A percentile compares a stretch with the other conserved stretches of the same genome.
Conservation (phyloP, 2,797 vertebrate species). For the Lacerta agilis region DNA sequence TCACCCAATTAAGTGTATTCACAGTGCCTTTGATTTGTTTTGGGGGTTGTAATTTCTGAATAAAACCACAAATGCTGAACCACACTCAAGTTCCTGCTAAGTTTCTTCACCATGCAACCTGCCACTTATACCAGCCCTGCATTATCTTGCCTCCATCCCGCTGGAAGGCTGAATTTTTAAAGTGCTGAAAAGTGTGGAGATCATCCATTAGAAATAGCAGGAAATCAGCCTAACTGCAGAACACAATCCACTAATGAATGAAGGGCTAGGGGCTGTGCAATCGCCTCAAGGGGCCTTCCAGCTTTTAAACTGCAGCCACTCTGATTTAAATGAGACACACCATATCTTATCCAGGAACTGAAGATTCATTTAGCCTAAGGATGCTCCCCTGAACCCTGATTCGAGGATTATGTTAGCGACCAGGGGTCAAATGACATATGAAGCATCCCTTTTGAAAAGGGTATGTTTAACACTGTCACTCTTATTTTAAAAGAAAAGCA, state of each 20-base stretch:
- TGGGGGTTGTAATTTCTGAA: constrained; percentile 8
- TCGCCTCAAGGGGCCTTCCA: background rate
- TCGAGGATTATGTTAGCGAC: accelerated
- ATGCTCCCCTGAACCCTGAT: background rate
- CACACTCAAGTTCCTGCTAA: background rate
- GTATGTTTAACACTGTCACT: background rate
- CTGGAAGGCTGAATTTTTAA: constrained; percentile 45
- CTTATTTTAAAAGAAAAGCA: too few relatives aligned
- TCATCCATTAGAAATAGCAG: constrained; percentile 14
- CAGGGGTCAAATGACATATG: background rate
- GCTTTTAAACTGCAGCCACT: constrained; percentile 11
- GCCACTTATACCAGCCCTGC: constrained; percentile 18
- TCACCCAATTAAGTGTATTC: background rate
- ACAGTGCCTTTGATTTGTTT: background rate
- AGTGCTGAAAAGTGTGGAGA: background rate
- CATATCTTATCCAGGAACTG: background rate
- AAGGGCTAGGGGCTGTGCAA: background rate
- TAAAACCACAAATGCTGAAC: constrained; percentile 5
- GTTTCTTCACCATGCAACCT: constrained; percentile 16
- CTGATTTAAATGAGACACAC: background rate
- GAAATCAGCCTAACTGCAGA: constrained; percentile 23
- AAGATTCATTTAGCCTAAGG: background rate
- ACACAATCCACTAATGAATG: constrained; percentile 1
- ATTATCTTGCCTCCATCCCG: constrained; percentile 16
- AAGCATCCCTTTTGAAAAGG: background rate